A percentile compares a stretch with the other conserved stretches of the same genome.
Conservation (phyloP, 2,113 vertebrate genomes). For the Thunnus thynnus region DNA sequence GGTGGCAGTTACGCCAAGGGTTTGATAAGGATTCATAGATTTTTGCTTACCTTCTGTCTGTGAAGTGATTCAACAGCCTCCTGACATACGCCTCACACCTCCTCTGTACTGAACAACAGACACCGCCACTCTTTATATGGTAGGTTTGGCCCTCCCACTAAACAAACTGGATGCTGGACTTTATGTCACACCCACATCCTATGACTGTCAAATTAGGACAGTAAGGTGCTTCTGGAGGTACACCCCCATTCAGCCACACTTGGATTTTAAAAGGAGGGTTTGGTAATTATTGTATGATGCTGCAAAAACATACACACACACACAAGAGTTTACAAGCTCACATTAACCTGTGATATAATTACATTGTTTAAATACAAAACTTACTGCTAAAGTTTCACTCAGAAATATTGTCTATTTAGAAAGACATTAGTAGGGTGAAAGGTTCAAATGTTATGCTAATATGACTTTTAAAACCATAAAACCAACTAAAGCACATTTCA, state of each 20-base stretch:
- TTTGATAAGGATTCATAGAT: not conserved
- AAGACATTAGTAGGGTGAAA: not conserved
- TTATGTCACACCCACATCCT: not conserved
- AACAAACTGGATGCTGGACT: not conserved
- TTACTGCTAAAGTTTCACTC: conserved; percentile 1
- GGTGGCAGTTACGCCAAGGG: not conserved
- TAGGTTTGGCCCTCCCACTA: conserved; percentile 34
- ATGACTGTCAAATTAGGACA: not conserved
- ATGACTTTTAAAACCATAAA: no score
- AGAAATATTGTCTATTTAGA: not conserved
- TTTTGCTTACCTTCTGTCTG: conserved; percentile 37
- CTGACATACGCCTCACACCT: conserved; percentile 8
- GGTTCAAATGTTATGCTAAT: not conserved
- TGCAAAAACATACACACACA: not conserved
- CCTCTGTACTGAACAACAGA: not conserved
- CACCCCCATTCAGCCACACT: no score
- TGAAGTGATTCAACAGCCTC: not conserved
- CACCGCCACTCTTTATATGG: conserved; percentile 16
- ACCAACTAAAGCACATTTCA: no score
- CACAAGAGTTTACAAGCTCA: conserved; percentile 7
- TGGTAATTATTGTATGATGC: not conserved
- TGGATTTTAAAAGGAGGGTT: not conserved
- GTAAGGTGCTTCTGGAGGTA: not conserved
- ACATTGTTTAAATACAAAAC: conserved; percentile 12
- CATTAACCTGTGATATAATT: conserved; percentile 16